Conservation (phyloP, 2,113 vertebrate species). For the Apistogramma diplotaenia region DNA sequence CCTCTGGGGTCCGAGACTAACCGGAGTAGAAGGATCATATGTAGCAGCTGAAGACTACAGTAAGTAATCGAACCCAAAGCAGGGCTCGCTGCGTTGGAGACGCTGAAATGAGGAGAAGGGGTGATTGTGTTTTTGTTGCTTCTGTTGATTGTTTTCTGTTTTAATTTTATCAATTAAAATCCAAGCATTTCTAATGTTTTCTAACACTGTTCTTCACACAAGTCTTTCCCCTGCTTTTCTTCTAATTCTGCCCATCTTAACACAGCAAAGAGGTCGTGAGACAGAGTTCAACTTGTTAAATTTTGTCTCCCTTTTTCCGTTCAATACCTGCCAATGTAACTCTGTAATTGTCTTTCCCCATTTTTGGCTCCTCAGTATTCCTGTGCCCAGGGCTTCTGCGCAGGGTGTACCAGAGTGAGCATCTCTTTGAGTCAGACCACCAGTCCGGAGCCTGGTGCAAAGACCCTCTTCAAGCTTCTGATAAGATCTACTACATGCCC, state of each 20-base stretch:
- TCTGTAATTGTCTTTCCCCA: constrained; percentile 71
- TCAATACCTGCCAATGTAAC: constrained; percentile 76
- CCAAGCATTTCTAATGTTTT: not conserved
- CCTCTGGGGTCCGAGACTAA: not conserved
- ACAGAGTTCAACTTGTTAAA: not conserved
- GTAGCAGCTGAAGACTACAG: not conserved
- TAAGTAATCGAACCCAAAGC: not conserved
- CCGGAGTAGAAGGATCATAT: not conserved
- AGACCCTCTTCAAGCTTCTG: constrained; percentile 95
- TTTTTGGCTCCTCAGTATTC: constrained; percentile 90
- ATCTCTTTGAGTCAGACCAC: constrained; percentile 98
- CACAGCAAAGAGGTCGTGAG: not conserved
- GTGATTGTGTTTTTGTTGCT: not conserved
- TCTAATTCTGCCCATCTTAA: not conserved
- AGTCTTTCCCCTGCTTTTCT: not conserved
- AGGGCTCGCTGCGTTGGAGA: not conserved
- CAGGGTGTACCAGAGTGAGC: constrained; percentile 97
- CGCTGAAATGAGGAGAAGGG: not conserved
- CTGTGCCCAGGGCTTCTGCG: constrained; percentile 96
- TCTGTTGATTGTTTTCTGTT: not conserved
- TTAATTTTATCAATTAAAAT: not conserved
- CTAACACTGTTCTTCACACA: not conserved
- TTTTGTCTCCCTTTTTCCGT: not conserved
- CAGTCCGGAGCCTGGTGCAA: constrained; percentile 99
- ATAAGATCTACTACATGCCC: constrained; percentile 99